Base-by-base conservation (phyloP, 2,888 invertebrate genomes). In the Lithophane ornitopus region DNA sequence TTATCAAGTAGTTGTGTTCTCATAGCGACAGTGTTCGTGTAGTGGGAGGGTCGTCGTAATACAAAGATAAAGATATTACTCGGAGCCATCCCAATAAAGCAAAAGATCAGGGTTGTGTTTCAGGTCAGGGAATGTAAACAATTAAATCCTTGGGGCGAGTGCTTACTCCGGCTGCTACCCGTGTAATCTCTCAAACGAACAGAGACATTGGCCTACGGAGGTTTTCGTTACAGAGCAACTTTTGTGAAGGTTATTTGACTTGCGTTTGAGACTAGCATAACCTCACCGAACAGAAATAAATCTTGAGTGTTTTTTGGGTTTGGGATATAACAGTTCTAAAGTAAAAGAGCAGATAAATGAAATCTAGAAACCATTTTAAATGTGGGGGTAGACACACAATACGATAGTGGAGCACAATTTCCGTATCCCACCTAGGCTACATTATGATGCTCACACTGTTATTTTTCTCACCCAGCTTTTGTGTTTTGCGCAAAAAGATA, bases 51-150 rank as follows among this genome's bases (percentile, higher is more conserved):
- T 77, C 71, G 39, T 70, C 61, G 68, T 81, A 76, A 74, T 76
- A 76, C 76, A 72, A 69, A 78, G 77, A 81, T 80, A 83, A 81
- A 81, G 73, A 87, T 79, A 74, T 82, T 81, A 71, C 59, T 78
- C 11, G 66, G 59, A 76, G 76, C 74, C 79, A 84, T 75, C 74
- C 76, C 80, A 84, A 85, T 79, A 85, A 84, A 78, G 84, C 82
- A 71, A 78, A 84, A 85, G 82, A 87, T 85, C 78, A 74, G 70
- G 74, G 72, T 87, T 85, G 80, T 82, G 80, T 86, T 86, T 86
- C 77, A 81, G 83, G 86, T 87, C 88, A 86, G 76, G 78, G 82
- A 87, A 80, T 86, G 86, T 87, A 87, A 87, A 87, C 87, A 87
- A 81, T 86, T 86, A 86, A 87, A 87, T 87, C 84, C 78, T 82